Evolutionary conservation across 1,140 invertebrate genomes (phyloP).

Genomic region (Formica selysi): DNA sequence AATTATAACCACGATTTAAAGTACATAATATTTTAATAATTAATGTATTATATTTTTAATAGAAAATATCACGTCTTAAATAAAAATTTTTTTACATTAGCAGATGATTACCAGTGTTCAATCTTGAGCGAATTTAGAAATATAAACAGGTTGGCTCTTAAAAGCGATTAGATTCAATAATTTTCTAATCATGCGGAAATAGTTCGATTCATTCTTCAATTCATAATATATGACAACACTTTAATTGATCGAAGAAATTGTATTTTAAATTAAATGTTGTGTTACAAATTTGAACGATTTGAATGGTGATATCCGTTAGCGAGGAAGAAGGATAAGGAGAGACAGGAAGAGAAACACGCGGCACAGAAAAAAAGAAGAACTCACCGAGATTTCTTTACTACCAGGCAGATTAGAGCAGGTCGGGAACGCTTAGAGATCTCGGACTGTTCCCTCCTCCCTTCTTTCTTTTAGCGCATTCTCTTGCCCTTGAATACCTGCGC

Average conservation of each 20-base stretch:
- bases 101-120: no score
- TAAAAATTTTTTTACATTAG: no score
- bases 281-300: constrained; percentile 59
- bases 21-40: background rate
- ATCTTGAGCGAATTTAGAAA: no score
- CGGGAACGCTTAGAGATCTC: constrained; percentile 61
- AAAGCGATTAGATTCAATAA: no score
- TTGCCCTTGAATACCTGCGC: constrained; percentile 70
- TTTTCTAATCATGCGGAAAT: no score
- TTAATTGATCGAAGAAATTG: constrained; percentile 61
- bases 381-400: constrained; percentile 55
- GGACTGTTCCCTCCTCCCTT: background rate
- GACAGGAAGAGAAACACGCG: background rate
- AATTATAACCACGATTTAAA: no score
- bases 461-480: constrained; percentile 47
- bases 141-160: no score
- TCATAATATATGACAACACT: constrained; percentile 16
- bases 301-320: constrained; percentile 37
- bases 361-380: constrained; percentile 19
- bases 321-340: background rate
- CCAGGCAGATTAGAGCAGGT: constrained; percentile 76
- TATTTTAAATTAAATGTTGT: constrained; percentile 64
- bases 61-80: no score
- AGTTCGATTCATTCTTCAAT: background rate
- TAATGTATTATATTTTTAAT: background rate